Base-by-base conservation (phyloP, 2,113 vertebrate species). In the Callaeas wilsoni region DNA sequence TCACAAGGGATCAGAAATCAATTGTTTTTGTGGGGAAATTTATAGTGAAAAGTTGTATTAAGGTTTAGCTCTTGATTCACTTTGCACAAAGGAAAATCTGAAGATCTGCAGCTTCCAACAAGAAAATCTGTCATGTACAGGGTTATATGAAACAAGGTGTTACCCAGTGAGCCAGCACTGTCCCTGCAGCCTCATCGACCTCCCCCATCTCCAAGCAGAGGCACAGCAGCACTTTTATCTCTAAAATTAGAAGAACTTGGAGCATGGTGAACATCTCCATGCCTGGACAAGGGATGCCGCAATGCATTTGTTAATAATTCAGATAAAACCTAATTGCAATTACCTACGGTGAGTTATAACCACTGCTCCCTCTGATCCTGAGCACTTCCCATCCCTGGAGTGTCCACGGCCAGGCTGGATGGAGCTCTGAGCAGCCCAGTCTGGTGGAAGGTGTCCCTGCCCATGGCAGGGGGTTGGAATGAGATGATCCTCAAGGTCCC, bases 171-270 rank as follows among this genome's bases (percentile, higher is more conserved):
- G 57, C 79, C 87, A 90, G 78, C 91, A 64, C 50, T 42, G 50
- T 16, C 79, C 74, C 70, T 4, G 6, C 53, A 82, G 49, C 73
- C 30, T 84, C 76, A 68, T 9, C 10, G 1, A n/a, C 46, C 68
- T 62, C 73, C 59, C 46, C n/a, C 65, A 26, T 47, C 11, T 5
- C 68, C 74, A 80, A 59, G 41, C 32, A 59, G 60, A 64, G 13
- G 18, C 26, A 27, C 0, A 0, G 39, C 21, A 35, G 32, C 3
- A 1, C 5, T 46, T 71, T 50, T 16, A 10, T 12, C 53, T 79
- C 76, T 55, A 55, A 52, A 89, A 69, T 65, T 2, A 63, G 63
- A 62, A 96, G 52, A 89, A 60, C 12, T 47, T 4, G 1, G 70
- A 90, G 22, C 20, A 25, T 5, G 55, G 80, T 4, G 7, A 75